Conservation (phyloP, 2,888 invertebrate species). For the Gnatocerus cornutus region DNA sequence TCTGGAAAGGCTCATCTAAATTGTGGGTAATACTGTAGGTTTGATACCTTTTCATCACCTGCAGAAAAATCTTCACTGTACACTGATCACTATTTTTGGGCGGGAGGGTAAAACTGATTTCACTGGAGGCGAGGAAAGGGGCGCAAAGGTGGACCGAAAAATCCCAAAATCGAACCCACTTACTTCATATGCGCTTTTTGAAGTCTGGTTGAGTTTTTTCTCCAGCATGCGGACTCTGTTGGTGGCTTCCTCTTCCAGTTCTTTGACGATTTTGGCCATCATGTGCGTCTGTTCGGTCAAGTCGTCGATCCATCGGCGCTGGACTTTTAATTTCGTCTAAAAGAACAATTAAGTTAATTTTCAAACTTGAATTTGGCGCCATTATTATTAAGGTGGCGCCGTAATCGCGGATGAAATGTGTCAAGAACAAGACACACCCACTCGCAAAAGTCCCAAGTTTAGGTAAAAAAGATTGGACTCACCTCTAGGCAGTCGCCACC, state of each 20-base stretch:
- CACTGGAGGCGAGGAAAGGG: conserved; percentile 54
- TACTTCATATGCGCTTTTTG: conserved; percentile 69
- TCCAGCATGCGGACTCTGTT: conserved; percentile 74
- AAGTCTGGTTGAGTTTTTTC: conserved; percentile 71
- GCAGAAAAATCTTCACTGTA: conserved; percentile 53
- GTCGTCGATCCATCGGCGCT: conserved; percentile 80
- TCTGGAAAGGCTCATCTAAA: conserved; percentile 65
- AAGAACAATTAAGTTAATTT: too few species aligned
- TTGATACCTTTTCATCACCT: conserved; percentile 68
- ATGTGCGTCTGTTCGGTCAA: conserved; percentile 80
- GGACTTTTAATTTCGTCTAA: conserved; percentile 78
- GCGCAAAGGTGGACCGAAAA: conserved; percentile 6
- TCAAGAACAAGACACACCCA: conserved; percentile 41
- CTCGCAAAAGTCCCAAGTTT: conserved; percentile 23
- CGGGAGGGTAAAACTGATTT: conserved; percentile 39
- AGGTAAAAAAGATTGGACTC: conserved; percentile 26
- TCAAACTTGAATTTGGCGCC: conserved; percentile 51
- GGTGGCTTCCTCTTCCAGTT: conserved; percentile 79
- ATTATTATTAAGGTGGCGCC: neutral
- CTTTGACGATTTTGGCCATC: conserved; percentile 79
- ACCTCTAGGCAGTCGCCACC: conserved; percentile 68
- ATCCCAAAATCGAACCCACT: conserved; percentile 39
- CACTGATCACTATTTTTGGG: conserved; percentile 10
- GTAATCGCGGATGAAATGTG: conserved; percentile 1
- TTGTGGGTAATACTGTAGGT: conserved; percentile 63